A percentile compares a stretch with the other conserved stretches of the same genome.
These are phyloP conservation scores for Cheilosia vulpina DNA, from an alignment of 2,888 invertebrate genomes.

Conservation along the genomic window DNA sequence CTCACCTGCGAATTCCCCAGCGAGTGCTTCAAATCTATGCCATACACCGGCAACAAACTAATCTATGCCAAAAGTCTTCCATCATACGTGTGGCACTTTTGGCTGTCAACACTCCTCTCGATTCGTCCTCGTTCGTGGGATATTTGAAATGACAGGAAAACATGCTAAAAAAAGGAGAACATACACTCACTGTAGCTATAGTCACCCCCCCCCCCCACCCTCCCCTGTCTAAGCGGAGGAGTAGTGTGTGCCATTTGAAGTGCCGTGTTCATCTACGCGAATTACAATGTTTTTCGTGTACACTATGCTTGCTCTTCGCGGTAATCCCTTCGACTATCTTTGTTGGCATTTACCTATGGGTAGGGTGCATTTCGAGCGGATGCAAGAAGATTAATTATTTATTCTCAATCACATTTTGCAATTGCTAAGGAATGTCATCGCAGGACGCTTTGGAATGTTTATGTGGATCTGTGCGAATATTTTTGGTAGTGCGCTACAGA, in stretches of 20 bases:
- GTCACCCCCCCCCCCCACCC: too few relatives aligned
- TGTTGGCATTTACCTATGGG: background rate
- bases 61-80: constrained; percentile 66
- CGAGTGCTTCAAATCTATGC: constrained; percentile 33
- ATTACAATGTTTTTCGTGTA: constrained; percentile 41
- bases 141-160: constrained; percentile 43
- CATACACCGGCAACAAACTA: constrained; percentile 50
- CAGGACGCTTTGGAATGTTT: too few relatives aligned
- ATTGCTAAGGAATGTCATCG: too few relatives aligned
- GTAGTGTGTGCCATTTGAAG: constrained; percentile 29
- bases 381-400: constrained; percentile 62
- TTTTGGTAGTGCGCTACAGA: too few relatives aligned
- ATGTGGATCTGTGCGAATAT: too few relatives aligned
- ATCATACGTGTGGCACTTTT: constrained; percentile 59
- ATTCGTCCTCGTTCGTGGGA: constrained; percentile 17
- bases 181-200: too few relatives aligned
- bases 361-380: constrained; percentile 10
- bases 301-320: constrained; percentile 1
- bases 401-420: constrained; percentile 61
- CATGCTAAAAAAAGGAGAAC: constrained; percentile 9
- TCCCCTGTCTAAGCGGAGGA: constrained; percentile 3
- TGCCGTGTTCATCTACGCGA: constrained; percentile 38
- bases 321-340: constrained; percentile 18
- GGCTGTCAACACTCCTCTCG: constrained; percentile 60
- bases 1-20: constrained; percentile 39